These are phyloP conservation scores for Subacronicta megacephala DNA, from an alignment of 2,888 invertebrate genomes.

Conservation along the genomic window DNA sequence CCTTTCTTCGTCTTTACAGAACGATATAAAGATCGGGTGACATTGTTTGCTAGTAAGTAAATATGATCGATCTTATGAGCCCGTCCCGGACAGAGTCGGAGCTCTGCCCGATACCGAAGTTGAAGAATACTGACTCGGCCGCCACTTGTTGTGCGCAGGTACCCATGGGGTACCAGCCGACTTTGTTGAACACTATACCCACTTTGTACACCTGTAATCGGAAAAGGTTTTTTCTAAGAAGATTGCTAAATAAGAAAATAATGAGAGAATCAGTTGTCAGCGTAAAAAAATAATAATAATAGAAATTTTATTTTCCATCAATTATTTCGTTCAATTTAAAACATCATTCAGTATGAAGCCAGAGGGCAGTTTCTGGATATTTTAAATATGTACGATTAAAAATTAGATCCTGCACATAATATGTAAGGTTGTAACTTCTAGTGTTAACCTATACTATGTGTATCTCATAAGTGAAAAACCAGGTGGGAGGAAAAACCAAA, in stretches of 20 bases:
- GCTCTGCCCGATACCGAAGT: slow-evolving; percentile 93
- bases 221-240: slow-evolving; percentile 73
- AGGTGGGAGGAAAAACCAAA: too few species aligned
- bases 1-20: slow-evolving; percentile 29
- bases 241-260: neutral
- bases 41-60: slow-evolving; percentile 83
- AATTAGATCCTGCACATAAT: too few species aligned
- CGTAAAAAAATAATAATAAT: neutral
- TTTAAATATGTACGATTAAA: too few species aligned
- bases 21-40: slow-evolving; percentile 47
- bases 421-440: too few species aligned
- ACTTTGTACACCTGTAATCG: slow-evolving; percentile 93
- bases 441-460: too few species aligned
- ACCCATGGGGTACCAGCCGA: slow-evolving; percentile 95
- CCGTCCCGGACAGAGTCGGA: slow-evolving; percentile 93
- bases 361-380: too few species aligned
- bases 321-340: too few species aligned
- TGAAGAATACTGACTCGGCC: slow-evolving; percentile 93
- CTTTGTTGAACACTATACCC: slow-evolving; percentile 94
- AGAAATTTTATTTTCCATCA: too few species aligned
- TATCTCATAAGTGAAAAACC: too few species aligned
- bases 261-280: neutral
- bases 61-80: slow-evolving; percentile 94
- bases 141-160: slow-evolving; percentile 91
- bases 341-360: too few species aligned